phyloP scores from a whole-genome alignment of 2,888 invertebrate genomes.

The Agrilus mali region DNA sequence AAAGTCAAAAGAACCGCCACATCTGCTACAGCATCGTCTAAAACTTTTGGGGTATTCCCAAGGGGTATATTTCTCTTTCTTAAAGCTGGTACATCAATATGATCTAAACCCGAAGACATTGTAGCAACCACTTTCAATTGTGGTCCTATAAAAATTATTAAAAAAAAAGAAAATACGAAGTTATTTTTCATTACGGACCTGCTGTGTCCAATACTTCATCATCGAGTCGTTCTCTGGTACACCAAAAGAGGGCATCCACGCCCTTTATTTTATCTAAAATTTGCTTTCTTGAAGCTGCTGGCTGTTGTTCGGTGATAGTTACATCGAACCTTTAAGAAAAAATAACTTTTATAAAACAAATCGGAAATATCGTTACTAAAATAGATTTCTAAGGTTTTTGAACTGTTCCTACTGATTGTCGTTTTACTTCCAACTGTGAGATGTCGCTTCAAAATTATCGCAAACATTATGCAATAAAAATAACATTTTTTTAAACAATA shows the following conservation, averaged over 20 bases:
- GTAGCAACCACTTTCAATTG: constrained; percentile 64
- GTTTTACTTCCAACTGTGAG: no score
- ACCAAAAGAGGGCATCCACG: constrained; percentile 49
- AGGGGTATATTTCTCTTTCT: constrained; percentile 59
- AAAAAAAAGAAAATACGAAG: no score
- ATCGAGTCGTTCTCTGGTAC: constrained; percentile 39
- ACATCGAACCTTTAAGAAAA: no score
- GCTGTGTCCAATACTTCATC: constrained; percentile 27
- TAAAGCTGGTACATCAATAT: constrained; percentile 61
- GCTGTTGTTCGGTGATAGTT: constrained; percentile 3
- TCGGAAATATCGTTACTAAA: no score
- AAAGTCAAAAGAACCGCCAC: constrained; percentile 65
- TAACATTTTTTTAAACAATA: no score
- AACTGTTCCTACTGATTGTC: no score
- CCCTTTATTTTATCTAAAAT: constrained; percentile 36
- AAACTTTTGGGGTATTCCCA: constrained; percentile 67
- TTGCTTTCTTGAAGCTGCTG: constrained; percentile 7
- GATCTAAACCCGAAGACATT: constrained; percentile 80
- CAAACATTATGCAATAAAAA: no score
- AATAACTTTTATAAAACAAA: no score
- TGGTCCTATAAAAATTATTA: constrained; percentile 37
- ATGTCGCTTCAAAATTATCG: no score
- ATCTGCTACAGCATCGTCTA: constrained; percentile 74
- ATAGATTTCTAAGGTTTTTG: no score
- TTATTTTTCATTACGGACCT: constrained; percentile 16